phyloP scores from a whole-genome alignment of 2,113 vertebrate genomes.

The Sciurus niger region DNA sequence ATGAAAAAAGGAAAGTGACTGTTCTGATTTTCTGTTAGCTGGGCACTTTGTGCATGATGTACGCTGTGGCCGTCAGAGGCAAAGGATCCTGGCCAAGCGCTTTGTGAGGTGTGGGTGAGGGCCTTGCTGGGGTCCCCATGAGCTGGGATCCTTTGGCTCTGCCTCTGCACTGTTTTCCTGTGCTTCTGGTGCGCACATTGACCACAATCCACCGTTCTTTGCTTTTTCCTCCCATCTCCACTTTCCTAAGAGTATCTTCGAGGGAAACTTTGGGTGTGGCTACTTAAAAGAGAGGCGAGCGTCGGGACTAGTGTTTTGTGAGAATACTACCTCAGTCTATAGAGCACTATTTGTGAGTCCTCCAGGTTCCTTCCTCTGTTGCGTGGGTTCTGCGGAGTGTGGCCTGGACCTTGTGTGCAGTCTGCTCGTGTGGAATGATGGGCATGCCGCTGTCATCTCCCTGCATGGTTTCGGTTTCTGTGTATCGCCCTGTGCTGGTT shows the following conservation, averaged over 20 bases:
- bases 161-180: conserved; percentile 77
- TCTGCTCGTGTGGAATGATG: conserved; percentile 84
- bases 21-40: background rate
- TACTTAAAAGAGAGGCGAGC: conserved; percentile 96
- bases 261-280: conserved; percentile 97
- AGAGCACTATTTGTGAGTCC: conserved; percentile 98
- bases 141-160: conserved; percentile 83
- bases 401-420: conserved; percentile 86
- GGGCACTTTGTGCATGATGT: background rate
- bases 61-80: conserved; percentile 33
- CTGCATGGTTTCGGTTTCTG: conserved; percentile 88
- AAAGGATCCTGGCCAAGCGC: background rate
- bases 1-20: background rate
- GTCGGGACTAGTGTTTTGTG: conserved; percentile 97
- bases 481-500: conserved; percentile 81
- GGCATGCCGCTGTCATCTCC: conserved; percentile 88
- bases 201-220: conserved; percentile 89
- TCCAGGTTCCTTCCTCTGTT: conserved; percentile 87
- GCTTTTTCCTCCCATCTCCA: conserved; percentile 90
- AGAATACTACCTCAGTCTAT: conserved; percentile 97
- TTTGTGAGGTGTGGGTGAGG: background rate
- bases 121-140: conserved; percentile 2
- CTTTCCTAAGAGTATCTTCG: conserved; percentile 96
- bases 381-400: conserved; percentile 84
- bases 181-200: conserved; percentile 84